phyloP scores from a whole-genome alignment of 2,888 invertebrate species.

The Mesorhabditis belari region DNA sequence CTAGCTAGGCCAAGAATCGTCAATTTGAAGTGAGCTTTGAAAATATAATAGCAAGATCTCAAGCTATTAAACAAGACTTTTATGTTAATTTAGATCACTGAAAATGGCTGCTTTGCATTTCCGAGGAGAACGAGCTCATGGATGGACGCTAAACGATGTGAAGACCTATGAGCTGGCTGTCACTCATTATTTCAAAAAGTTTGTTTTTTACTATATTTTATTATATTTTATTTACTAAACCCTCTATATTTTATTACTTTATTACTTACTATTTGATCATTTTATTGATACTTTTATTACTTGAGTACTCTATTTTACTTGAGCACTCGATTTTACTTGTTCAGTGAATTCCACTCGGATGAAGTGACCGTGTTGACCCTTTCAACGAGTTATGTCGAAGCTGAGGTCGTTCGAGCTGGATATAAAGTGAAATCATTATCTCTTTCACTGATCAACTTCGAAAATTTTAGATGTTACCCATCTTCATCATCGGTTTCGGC shows the following conservation, averaged over 20 bases:
- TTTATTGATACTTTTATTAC: too few species aligned
- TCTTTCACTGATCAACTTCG: background rate
- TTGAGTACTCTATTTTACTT: too few species aligned
- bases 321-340: too few species aligned
- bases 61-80: background rate
- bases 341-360: conserved; percentile 34
- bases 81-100: background rate
- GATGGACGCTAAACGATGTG: conserved; percentile 39
- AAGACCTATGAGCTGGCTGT: conserved; percentile 42
- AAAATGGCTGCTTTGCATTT: conserved; percentile 36
- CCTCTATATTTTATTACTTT: too few species aligned
- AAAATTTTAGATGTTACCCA: background rate
- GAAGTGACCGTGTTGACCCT: conserved; percentile 38
- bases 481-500: conserved; percentile 33
- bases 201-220: too few species aligned
- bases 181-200: conserved; percentile 43
- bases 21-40: background rate
- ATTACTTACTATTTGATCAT: too few species aligned
- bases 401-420: conserved; percentile 41
- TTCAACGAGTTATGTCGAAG: conserved; percentile 43
- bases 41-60: background rate
- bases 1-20: conserved; percentile 6
- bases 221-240: too few species aligned
- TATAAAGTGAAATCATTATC: conserved; percentile 25
- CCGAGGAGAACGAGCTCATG: conserved; percentile 40